phyloP scores from a whole-genome alignment of 2,888 invertebrate species.

The Lasioglossum vierecki region DNA sequence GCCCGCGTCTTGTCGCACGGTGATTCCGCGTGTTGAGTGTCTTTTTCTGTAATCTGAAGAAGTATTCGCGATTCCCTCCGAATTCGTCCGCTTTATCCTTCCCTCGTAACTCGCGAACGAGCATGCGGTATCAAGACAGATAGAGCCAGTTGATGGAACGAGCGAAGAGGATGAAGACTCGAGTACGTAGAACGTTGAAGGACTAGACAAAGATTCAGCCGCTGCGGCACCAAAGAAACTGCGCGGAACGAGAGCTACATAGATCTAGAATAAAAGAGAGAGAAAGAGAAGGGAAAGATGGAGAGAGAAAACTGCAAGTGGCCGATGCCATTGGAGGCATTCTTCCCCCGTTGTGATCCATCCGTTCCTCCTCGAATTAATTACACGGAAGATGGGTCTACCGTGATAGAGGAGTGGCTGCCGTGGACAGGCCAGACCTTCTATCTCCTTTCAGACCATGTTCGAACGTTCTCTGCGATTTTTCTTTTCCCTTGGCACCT shows the following conservation, averaged over 20 bases:
- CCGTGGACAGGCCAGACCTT: conserved; percentile 74
- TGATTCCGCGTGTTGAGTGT: conserved; percentile 67
- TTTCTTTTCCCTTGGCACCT: neutral
- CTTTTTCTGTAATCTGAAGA: conserved; percentile 67
- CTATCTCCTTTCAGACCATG: conserved; percentile 2
- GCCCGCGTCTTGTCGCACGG: conserved; percentile 25
- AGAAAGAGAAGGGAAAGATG: too few relatives aligned
- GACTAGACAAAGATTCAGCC: neutral
- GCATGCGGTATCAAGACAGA: neutral
- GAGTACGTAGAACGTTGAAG: neutral
- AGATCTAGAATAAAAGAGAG: neutral
- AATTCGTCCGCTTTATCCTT: neutral
- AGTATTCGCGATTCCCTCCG: neutral
- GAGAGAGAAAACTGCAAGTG: conserved; percentile 11
- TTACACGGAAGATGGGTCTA: conserved; percentile 74
- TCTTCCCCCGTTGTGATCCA: conserved; percentile 45
- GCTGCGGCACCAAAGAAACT: neutral
- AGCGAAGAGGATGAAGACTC: neutral
- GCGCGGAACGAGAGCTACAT: neutral
- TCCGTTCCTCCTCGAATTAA: conserved; percentile 75
- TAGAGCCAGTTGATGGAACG: neutral
- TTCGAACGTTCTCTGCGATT: conserved; percentile 3
- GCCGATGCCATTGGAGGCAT: conserved; percentile 39
- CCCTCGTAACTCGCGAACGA: neutral
- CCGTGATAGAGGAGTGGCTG: conserved; percentile 77